Evolutionary conservation across 1,140 invertebrate genomes (phyloP), one percentile per base, ranked within the genome.

Genomic region (Pygmarrhopalites habei): DNA sequence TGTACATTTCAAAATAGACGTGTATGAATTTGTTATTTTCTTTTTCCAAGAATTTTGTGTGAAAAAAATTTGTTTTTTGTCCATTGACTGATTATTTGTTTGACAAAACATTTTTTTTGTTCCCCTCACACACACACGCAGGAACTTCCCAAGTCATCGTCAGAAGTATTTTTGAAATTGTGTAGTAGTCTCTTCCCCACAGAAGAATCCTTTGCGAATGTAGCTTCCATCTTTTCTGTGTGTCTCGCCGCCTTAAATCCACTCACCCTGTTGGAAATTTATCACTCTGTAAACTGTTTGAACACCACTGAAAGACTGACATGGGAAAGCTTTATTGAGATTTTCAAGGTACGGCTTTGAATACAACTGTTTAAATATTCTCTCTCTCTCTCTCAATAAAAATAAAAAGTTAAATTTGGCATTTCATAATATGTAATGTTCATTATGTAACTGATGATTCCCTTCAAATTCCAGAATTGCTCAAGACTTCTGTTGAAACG

Each of bases 181-280:
- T 97, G 97, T 75, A 96, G 97, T 79, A 77, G 95, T 26, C 79
- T 86, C 67, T 98, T 96, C 76, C 91, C 92, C 19, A 95, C 90
- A 15, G 82, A 86, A 0, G 81, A 88, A 35, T 90, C 91, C 0
- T 96, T 92, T 75, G 90, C 95, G 68, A 92, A 91, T 76, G 86
- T 92, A 14, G 64, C 60, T 82, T 85, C 71, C 60, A 89, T 98
- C 62, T 77, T 98, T 2, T 89, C 89, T 66, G 86, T 95, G 0
- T 92, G 92, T 72, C 77, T 98, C 46, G 88, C 94, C 2, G 87
- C 90, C 4, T 77, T 96, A 1, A 92, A 91, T 77, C 95, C 95
- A 0, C 76, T 98, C 1, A 95, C 88, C 1, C 76, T 91, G 32
- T 82, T 89, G 47, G 92, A 96, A 77, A 91, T 98, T 71, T 95